Evolutionary conservation across 2,888 invertebrate genomes (phyloP).

Genomic region (Leptinotarsa juncta): DNA sequence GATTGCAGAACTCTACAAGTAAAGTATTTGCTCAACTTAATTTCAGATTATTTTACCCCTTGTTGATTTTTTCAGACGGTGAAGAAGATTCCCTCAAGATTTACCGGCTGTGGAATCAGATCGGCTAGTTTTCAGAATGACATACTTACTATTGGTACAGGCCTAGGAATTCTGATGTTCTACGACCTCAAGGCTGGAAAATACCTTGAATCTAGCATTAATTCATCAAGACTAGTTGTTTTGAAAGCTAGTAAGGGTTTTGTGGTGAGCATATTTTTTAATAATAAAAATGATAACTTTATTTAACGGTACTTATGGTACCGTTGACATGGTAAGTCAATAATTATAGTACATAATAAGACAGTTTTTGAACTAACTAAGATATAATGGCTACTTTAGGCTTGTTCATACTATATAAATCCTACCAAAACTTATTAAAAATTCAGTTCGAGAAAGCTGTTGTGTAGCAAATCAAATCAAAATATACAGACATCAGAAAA

Average conservation of each 20-base stretch:
- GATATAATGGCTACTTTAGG: too few species aligned
- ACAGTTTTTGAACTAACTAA: too few species aligned
- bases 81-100: slow-evolving; percentile 85
- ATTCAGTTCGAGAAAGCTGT: too few species aligned
- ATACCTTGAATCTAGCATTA: slow-evolving; percentile 91
- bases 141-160: slow-evolving; percentile 93
- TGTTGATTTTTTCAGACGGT: slow-evolving; percentile 68
- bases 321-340: too few species aligned
- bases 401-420: too few species aligned
- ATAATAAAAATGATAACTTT: too few species aligned
- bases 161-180: slow-evolving; percentile 91
- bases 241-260: slow-evolving; percentile 90
- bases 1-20: slow-evolving; percentile 89
- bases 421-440: too few species aligned
- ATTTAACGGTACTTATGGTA: too few species aligned
- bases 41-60: background rate
- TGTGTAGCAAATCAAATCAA: too few species aligned
- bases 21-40: slow-evolving; percentile 11
- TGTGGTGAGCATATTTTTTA: slow-evolving; percentile 74
- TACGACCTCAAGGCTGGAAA: slow-evolving; percentile 93
- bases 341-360: too few species aligned
- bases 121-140: slow-evolving; percentile 92
- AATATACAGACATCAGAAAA: too few species aligned
- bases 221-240: slow-evolving; percentile 87
- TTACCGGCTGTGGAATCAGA: slow-evolving; percentile 91